These are phyloP conservation scores for Pilophorus perplexus DNA, from an alignment of 2,888 invertebrate species.

Conservation along the genomic window DNA sequence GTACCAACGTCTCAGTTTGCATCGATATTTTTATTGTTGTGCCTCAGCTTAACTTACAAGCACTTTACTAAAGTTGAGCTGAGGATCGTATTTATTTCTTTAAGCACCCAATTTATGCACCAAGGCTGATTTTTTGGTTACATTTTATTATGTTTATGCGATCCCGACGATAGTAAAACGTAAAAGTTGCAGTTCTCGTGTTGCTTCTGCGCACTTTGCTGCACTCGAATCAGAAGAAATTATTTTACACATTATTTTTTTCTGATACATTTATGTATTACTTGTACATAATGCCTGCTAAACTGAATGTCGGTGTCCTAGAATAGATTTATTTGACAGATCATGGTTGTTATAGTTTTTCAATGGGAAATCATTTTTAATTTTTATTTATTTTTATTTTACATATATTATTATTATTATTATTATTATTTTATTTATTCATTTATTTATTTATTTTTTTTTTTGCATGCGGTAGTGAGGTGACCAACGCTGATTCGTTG, in stretches of 20 bases:
- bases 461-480: no score
- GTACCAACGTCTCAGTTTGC: background rate
- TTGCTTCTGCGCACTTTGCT: slow-evolving; percentile 40
- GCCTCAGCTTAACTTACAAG: no score
- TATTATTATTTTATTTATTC: no score
- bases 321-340: slow-evolving; percentile 11
- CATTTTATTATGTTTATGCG: slow-evolving; percentile 39
- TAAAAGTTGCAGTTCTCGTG: slow-evolving; percentile 13
- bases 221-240: slow-evolving; percentile 31
- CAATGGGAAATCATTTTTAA: slow-evolving; percentile 12
- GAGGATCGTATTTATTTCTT: no score
- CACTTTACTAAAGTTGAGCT: no score
- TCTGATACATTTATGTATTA: background rate
- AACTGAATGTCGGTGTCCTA: slow-evolving; percentile 46
- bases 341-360: slow-evolving; percentile 14
- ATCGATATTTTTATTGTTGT: no score
- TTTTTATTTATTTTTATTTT: slow-evolving; percentile 7
- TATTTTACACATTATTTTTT: slow-evolving; percentile 25
- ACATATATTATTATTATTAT: no score
- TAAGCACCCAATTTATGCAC: slow-evolving; percentile 25
- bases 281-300: slow-evolving; percentile 38
- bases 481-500: no score
- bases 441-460: no score
- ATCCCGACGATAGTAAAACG: slow-evolving; percentile 20
- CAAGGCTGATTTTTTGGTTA: slow-evolving; percentile 17